Conservation (phyloP, 2,888 invertebrate genomes). For the Leuctra nigra region DNA sequence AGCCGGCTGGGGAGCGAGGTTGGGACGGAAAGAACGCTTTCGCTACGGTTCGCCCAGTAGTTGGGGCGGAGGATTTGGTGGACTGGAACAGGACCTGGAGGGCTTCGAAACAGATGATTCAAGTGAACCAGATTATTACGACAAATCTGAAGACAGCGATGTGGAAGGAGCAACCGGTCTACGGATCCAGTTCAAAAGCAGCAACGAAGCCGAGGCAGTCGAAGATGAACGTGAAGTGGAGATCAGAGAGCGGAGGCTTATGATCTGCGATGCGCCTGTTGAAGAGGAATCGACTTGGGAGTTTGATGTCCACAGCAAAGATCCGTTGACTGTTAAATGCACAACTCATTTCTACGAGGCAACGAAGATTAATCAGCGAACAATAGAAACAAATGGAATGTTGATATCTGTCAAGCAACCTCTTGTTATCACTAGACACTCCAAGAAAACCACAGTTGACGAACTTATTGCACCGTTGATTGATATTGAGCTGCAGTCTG, state of each 20-base stretch:
- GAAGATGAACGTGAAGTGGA: constrained; percentile 44
- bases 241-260: constrained; percentile 19
- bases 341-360: constrained; percentile 28
- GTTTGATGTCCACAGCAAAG: constrained; percentile 26
- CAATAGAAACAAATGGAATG: constrained; percentile 18
- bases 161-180: constrained; percentile 48
- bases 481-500: constrained; percentile 15
- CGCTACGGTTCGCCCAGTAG: constrained; percentile 51
- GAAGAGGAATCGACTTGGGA: constrained; percentile 37
- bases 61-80: constrained; percentile 41
- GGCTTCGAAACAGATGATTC: constrained; percentile 47
- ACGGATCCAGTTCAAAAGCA: constrained; percentile 68
- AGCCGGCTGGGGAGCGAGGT: constrained; percentile 33
- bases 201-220: constrained; percentile 79
- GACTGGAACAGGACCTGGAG: constrained; percentile 41
- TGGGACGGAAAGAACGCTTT: constrained; percentile 31
- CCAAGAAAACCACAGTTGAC: neutral
- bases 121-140: constrained; percentile 34
- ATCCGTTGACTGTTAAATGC: constrained; percentile 28
- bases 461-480: constrained; percentile 2
- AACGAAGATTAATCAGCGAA: constrained; percentile 3
- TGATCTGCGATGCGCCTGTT: constrained; percentile 23
- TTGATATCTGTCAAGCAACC: constrained; percentile 6
- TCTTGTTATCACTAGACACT: neutral
- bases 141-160: constrained; percentile 42